phyloP scores from a whole-genome alignment of 1,140 invertebrate species.

The Drosophila pandora region DNA sequence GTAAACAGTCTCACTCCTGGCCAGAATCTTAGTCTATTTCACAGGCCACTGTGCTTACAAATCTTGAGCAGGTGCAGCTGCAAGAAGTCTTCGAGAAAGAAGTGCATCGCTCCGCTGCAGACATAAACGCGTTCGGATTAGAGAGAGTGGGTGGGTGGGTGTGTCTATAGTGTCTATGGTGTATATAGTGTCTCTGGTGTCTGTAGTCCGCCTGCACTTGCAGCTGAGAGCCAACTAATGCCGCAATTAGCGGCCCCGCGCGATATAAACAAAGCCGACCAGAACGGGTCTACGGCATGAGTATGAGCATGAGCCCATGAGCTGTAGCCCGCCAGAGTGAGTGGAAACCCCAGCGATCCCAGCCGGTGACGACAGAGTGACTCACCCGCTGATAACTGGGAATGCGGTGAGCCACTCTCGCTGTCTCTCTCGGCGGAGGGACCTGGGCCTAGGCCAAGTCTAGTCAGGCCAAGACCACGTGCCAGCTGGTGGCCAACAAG shows the following conservation, averaged over 20 bases:
- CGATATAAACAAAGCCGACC: conserved; percentile 63
- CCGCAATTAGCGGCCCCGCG: conserved; percentile 41
- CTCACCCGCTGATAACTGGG: conserved; percentile 49
- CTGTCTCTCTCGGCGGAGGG: conserved; percentile 7
- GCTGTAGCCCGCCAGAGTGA: no score
- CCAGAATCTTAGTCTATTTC: no score
- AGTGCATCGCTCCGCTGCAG: conserved; percentile 36
- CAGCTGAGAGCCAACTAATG: conserved; percentile 65
- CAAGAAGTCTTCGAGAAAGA: conserved; percentile 55
- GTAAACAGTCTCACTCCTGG: background rate
- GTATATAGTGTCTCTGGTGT: background rate
- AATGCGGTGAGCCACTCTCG: conserved; percentile 15
- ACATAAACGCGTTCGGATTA: conserved; percentile 30
- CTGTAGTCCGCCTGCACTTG: conserved; percentile 58
- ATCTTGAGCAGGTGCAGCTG: conserved; percentile 41
- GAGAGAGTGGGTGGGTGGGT: background rate
- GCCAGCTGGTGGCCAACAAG: conserved; percentile 4
- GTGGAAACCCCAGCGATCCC: conserved; percentile 27
- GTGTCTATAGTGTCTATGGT: background rate
- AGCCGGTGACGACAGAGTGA: conserved; percentile 54
- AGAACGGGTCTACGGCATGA: background rate
- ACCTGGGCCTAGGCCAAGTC: conserved; percentile 41
- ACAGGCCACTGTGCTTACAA: conserved; percentile 37
- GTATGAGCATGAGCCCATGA: background rate
- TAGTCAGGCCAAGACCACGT: conserved; percentile 40